Conservation (phyloP, 1,140 invertebrate genomes). For the Sitophilus oryzae region DNA sequence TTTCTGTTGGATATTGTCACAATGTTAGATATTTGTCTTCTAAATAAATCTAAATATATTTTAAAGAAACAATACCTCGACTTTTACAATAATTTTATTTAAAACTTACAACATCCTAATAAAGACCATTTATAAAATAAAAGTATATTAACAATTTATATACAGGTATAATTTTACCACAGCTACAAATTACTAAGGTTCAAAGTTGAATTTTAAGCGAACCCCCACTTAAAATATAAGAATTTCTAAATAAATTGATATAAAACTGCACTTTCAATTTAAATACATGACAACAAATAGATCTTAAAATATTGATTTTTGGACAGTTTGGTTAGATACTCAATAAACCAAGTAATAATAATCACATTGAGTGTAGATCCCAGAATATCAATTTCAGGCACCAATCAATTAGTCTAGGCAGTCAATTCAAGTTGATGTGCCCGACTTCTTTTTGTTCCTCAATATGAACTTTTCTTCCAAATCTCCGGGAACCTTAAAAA, state of each 20-base stretch:
- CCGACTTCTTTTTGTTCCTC: slow-evolving; percentile 23
- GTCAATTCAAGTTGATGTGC: slow-evolving; percentile 21
- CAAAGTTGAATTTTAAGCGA: background rate
- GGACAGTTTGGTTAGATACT: background rate
- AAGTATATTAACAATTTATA: slow-evolving; percentile 16
- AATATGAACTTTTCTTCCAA: slow-evolving; percentile 37
- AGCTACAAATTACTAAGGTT: slow-evolving; percentile 3
- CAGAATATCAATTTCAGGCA: slow-evolving; percentile 27
- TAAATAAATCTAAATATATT: no score
- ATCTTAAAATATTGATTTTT: background rate
- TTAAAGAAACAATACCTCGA: no score
- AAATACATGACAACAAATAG: background rate
- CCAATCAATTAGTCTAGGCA: slow-evolving; percentile 29
- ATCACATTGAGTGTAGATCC: slow-evolving; percentile 12
- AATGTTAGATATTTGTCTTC: no score
- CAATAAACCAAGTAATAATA: slow-evolving; percentile 2
- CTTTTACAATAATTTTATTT: no score
- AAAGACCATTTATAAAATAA: slow-evolving; percentile 10
- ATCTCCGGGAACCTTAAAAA: slow-evolving; percentile 41
- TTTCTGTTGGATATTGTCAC: no score
- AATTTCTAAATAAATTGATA: slow-evolving; percentile 13
- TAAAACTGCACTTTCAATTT: slow-evolving; percentile 11
- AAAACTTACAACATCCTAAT: no score
- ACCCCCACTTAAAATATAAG: slow-evolving; percentile 2
- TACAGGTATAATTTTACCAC: slow-evolving; percentile 11